Percentiles rank a stretch among this genome's conserved stretches.
phyloP scores from a whole-genome alignment of 2,888 invertebrate genomes.

The Drosophila paranaensis region DNA sequence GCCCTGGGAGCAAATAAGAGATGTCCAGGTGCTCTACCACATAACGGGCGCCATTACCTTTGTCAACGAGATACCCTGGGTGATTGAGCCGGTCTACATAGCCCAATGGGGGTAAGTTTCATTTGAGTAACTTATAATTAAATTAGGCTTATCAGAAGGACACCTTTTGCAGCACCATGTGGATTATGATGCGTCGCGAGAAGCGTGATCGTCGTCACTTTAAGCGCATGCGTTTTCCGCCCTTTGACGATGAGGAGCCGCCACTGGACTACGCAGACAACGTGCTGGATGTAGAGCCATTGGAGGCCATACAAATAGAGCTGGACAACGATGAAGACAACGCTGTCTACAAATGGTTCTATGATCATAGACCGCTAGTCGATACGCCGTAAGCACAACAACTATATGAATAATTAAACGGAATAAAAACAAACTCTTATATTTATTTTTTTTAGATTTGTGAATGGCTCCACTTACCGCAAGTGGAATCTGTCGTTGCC shows the following conservation, averaged over 20 bases:
- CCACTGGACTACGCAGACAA: constrained; percentile 99
- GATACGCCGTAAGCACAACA: constrained; percentile 90
- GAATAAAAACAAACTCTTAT: not conserved
- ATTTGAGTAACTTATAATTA: not conserved
- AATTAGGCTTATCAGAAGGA: not conserved
- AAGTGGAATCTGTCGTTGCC: constrained; percentile 98
- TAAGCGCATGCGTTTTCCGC: constrained; percentile 99
- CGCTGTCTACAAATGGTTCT: constrained; percentile 98
- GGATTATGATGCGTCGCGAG: constrained; percentile 99
- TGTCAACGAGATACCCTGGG: constrained; percentile 99
- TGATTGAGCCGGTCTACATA: constrained; percentile 99
- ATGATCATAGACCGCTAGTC: constrained; percentile 98
- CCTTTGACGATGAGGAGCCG: constrained; percentile 99
- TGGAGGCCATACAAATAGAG: constrained; percentile 99
- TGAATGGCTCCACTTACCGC: constrained; percentile 98
- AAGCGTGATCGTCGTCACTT: constrained; percentile 99
- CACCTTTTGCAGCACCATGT: constrained; percentile 92
- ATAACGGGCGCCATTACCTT: constrained; percentile 99
- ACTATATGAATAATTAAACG: not conserved
- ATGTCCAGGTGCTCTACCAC: constrained; percentile 98
- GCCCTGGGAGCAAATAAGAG: constrained; percentile 99
- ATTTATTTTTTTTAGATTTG: constrained; percentile 86
- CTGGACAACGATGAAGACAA: constrained; percentile 97
- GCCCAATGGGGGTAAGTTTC: constrained; percentile 97
- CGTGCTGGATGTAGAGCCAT: constrained; percentile 98